phyloP scores from a whole-genome alignment of 2,797 vertebrate genomes.

The Euphonia xanthogaster region DNA sequence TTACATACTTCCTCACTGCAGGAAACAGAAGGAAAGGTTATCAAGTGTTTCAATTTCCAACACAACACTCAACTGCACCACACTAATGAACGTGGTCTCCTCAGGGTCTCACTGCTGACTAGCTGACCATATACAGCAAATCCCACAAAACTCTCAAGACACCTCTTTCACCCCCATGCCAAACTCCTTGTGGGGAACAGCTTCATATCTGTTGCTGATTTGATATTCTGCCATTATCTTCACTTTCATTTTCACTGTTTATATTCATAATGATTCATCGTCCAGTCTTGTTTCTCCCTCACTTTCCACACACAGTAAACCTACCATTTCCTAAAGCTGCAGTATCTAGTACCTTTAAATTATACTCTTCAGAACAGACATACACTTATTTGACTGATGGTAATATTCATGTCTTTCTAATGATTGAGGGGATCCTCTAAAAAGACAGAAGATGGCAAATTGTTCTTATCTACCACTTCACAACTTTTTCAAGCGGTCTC shows the following conservation, averaged over 20 bases:
- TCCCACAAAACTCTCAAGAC: not conserved
- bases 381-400: not conserved
- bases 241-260: not conserved
- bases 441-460: not conserved
- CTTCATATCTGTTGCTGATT: not conserved
- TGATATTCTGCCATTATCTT: not conserved
- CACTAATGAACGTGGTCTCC: rapidly evolving
- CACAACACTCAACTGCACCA: not conserved
- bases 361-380: not conserved
- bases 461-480: not conserved
- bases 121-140: not conserved
- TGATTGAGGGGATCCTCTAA: not conserved
- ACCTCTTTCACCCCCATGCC: not conserved
- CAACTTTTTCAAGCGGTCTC: not conserved
- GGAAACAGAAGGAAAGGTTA: constrained; percentile 49
- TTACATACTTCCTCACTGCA: constrained; percentile 93
- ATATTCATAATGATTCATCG: not conserved
- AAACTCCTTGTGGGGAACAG: not conserved
- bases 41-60: not conserved
- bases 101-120: not conserved
- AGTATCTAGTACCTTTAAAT: not conserved
- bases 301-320: not conserved
- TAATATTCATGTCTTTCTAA: not conserved
- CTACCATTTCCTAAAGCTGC: not conserved
- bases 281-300: not conserved